Evolutionary conservation across 53 echinoderm and acorn worm genomes (phyloP), one percentile per base, ranked within the genome.

Genomic region (Antedon mediterranea): DNA sequence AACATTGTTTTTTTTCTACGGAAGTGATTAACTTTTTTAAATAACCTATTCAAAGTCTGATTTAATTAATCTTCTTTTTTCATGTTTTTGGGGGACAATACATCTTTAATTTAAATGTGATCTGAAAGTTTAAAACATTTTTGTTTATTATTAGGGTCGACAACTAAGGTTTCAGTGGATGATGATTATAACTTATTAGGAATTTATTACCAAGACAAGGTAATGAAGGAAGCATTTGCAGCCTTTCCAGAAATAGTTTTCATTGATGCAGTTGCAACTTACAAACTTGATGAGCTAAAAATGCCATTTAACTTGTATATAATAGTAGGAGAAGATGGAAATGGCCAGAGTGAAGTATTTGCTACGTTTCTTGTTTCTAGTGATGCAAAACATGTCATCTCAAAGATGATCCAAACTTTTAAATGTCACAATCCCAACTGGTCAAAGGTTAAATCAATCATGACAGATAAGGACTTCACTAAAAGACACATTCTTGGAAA

Each of bases 241-340:
- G 33, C 84, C 11, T 89, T 76, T 72, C 89, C 85, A 8, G 79
- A 89, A 72, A 75, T 85, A 31, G 81, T 89, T 20, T 71, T 83
- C 34, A 33, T 89, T 3, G 86, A 89, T 71, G 81, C 82, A 29
- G n/a, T n/a, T n/a, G n/a, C n/a, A n/a, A 83, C 89, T 28, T 89
- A 86, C 79, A 86, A 81, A 32, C 29, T 78, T 8, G 81, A 86
- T 75, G 79, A 80, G 8, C 31, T 81, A 28, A 32, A 75, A 30
- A 86, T 86, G 86, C 90, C 90, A 1, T n/a, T n/a, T n/a, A n/a
- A n/a, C n/a, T 73, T 90, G 20, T 86, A 86, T 43, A 34, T 81
- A 30, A 43, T 90, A 37, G 72, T 86, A 6, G 78, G 43, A 23
- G 86, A 86, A 81, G 86, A 86, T 78, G 81, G 86, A 13, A 78